Evolutionary conservation across 2,888 invertebrate species (phyloP).

Genomic region (Cheiracanthium punctorium): DNA sequence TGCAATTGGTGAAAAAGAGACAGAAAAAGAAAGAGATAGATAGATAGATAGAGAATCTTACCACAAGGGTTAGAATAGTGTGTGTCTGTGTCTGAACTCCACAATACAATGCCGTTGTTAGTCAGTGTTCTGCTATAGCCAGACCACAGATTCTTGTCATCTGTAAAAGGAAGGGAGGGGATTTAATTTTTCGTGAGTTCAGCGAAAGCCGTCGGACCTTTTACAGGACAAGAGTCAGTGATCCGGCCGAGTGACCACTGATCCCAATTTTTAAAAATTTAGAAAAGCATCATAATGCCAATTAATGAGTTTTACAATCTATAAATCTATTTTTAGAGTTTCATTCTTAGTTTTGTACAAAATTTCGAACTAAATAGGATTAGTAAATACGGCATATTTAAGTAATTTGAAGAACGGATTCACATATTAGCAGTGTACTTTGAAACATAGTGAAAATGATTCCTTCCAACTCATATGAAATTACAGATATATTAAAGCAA

Average conservation of each 20-base stretch:
- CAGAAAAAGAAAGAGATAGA: constrained; percentile 38
- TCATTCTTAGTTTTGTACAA: too few relatives aligned
- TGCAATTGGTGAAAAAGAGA: neutral
- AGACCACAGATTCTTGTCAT: constrained; percentile 71
- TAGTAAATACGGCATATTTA: too few relatives aligned
- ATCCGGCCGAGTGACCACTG: constrained; percentile 52
- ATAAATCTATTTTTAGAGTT: too few relatives aligned
- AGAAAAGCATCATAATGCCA: too few relatives aligned
- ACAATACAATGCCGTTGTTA: constrained; percentile 68
- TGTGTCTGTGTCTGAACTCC: constrained; percentile 67
- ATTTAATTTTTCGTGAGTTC: neutral
- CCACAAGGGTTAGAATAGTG: constrained; percentile 69
- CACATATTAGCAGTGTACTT: too few relatives aligned
- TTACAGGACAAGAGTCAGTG: constrained; percentile 69
- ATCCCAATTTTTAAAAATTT: constrained; percentile 17
- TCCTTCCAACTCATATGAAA: too few relatives aligned
- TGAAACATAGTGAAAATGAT: too few relatives aligned
- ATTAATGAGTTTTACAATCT: too few relatives aligned
- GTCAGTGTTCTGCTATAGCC: constrained; percentile 70
- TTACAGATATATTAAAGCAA: too few relatives aligned
- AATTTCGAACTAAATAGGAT: too few relatives aligned
- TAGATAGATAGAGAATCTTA: constrained; percentile 43
- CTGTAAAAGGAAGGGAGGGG: constrained; percentile 64
- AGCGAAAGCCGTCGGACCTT: constrained; percentile 32
- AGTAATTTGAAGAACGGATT: too few relatives aligned